Conservation (phyloP, 2,888 invertebrate species). For the Hypercompe scribonia region DNA sequence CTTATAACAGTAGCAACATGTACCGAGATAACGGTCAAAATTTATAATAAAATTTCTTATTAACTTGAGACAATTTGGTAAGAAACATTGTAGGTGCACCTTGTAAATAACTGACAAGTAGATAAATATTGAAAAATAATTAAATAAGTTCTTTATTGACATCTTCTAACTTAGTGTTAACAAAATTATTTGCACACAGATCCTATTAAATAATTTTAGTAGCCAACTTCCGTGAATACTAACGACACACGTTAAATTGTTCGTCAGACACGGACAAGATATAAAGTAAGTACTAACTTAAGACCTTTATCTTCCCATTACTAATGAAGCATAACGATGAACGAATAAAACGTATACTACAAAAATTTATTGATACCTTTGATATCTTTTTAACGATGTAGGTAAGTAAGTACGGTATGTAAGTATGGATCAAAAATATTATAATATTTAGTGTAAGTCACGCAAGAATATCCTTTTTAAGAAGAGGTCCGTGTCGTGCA, state of each 20-base stretch:
- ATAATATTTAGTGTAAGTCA: no score
- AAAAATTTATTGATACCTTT: background rate
- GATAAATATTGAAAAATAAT: no score
- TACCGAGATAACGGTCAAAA: no score
- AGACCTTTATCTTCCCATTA: no score
- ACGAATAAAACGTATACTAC: background rate
- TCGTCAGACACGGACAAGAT: conserved; percentile 11
- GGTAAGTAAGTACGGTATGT: background rate
- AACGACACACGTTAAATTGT: conserved; percentile 27
- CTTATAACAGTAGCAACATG: no score
- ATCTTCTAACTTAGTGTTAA: background rate
- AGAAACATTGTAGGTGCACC: no score
- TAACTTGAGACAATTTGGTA: no score
- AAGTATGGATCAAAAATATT: no score
- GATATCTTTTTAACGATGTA: background rate
- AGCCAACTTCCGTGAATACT: conserved; percentile 30
- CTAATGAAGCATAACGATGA: background rate
- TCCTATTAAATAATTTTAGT: conserved; percentile 24
- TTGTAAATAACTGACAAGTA: no score
- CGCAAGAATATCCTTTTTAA: no score
- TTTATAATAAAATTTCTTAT: no score
- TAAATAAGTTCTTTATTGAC: background rate
- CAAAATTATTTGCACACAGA: conserved; percentile 5
- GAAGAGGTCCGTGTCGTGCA: no score
- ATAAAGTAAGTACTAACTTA: background rate